Evolutionary conservation across 1,140 invertebrate genomes (phyloP).

Genomic region (Ceratosolen fusciceps): DNA sequence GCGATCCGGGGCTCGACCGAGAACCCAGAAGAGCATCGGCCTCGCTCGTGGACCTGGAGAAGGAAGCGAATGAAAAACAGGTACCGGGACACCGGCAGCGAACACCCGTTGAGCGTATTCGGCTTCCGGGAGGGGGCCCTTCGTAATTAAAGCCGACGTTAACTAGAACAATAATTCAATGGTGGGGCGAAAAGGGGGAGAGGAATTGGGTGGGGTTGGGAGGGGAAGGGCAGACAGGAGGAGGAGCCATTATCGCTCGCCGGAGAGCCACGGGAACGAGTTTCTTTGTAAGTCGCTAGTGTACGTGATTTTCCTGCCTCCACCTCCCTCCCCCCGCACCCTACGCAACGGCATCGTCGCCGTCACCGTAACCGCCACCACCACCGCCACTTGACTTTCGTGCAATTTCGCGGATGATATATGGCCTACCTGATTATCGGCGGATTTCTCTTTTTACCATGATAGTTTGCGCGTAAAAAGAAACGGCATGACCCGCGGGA

Average conservation of each 20-base stretch:
- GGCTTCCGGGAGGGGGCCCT: slow-evolving; percentile 31
- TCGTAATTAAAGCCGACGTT: slow-evolving; percentile 59
- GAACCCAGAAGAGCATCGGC: too few relatives aligned
- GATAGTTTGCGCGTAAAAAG: background rate
- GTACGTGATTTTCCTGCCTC: slow-evolving; percentile 6
- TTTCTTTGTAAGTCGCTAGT: slow-evolving; percentile 45
- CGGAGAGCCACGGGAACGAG: slow-evolving; percentile 13
- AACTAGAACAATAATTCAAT: slow-evolving; percentile 63
- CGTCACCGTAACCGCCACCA: background rate
- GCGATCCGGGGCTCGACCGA: too few relatives aligned
- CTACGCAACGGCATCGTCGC: background rate
- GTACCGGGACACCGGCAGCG: background rate
- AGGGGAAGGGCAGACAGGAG: too few relatives aligned
- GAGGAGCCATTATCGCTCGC: slow-evolving; percentile 48
- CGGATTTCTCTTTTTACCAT: slow-evolving; percentile 30
- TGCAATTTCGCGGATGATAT: slow-evolving; percentile 34
- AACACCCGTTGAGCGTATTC: background rate
- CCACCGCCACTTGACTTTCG: background rate
- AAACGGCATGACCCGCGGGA: background rate
- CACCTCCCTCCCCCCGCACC: background rate
- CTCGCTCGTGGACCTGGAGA: background rate
- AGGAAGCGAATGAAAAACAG: background rate
- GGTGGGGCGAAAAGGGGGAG: too few relatives aligned
- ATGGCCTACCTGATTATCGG: slow-evolving; percentile 16
- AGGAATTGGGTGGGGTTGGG: too few relatives aligned